Evolutionary conservation across 2,797 vertebrate genomes (phyloP).

Genomic region (Diglossa cyanea): DNA sequence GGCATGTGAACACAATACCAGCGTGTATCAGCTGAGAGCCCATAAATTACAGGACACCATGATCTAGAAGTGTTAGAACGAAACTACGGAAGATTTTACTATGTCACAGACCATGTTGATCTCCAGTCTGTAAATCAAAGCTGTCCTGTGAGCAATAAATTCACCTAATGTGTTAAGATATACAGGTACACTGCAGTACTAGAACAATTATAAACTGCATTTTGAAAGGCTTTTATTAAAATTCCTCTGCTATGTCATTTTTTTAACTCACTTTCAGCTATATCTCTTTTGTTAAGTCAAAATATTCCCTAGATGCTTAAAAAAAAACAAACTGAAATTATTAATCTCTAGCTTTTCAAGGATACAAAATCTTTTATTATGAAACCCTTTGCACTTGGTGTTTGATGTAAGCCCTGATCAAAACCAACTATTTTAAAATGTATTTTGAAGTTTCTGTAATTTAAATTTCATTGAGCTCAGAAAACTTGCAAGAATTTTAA

Average conservation of each 20-base stretch:
- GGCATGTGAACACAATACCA: fast-evolving
- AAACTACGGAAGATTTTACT: neutral
- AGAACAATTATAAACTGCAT: neutral
- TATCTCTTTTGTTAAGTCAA: constrained; percentile 13
- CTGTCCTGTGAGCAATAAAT: neutral
- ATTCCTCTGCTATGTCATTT: neutral
- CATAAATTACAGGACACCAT: fast-evolving
- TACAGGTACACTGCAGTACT: neutral
- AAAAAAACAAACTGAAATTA: neutral
- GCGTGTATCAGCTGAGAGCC: neutral
- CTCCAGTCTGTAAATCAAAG: neutral
- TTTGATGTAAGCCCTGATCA: neutral
- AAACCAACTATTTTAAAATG: neutral
- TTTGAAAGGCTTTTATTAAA: constrained; percentile 21
- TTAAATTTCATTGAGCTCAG: neutral
- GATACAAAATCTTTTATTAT: neutral
- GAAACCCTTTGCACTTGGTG: neutral
- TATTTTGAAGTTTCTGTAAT: neutral
- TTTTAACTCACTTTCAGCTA: neutral
- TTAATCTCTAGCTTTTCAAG: constrained; percentile 37
- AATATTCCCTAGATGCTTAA: neutral
- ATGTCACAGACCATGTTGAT: neutral
- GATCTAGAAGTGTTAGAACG: neutral
- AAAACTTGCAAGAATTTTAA: neutral
- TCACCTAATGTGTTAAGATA: neutral